Base-by-base conservation (phyloP, 2,797 vertebrate genomes). In the Micropoecilia bifurca region DNA sequence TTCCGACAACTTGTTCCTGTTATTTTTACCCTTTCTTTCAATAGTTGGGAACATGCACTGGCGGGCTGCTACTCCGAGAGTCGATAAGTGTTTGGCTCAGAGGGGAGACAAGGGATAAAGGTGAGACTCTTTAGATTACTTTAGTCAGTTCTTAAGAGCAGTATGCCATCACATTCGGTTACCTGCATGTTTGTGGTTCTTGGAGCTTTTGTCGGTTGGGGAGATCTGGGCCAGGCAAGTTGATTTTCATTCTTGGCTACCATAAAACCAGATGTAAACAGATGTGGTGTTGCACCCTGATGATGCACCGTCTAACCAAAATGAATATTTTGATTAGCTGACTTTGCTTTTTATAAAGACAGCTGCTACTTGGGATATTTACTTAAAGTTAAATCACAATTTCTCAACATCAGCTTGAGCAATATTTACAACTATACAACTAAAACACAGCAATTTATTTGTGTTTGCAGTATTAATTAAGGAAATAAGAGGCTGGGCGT, bases 1-100 rank as follows among this genome's bases (percentile, higher is more conserved):
- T 97, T 97, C 96, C 95, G 89, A 97, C 97, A 97, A 96, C 96
- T 97, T 97, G 96, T 97, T 97, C 95, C 96, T 96, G 96, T 96
- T 97, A 96, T 96, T 96, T 97, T 96, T 95, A 96, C 90, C 88
- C 85, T 90, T 92, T 91, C 91, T 92, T 91, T 91, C 85, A 90
- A 93, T 91, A 88, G 95, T 91, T 90, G 87, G 87, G 90, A 96
- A 96, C 95, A 94, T 69, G 72, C 87, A 90, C 90, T 94, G 82
- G 92, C 84, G 2, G 93, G 93, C 93, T 75, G 78, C 92, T 90
- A 83, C 93, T 95, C 84, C 90, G 75, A 90, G 85, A 95, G 95
- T 96, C 94, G 88, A 94, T 95, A 93, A 90, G 93, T 76, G 47
- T 89, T 88, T 90, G 88, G 90, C 88, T 90, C 89, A 81, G 79